Evolutionary conservation across 2,797 vertebrate species (phyloP).

Genomic region (Crocidura indochinensis): DNA sequence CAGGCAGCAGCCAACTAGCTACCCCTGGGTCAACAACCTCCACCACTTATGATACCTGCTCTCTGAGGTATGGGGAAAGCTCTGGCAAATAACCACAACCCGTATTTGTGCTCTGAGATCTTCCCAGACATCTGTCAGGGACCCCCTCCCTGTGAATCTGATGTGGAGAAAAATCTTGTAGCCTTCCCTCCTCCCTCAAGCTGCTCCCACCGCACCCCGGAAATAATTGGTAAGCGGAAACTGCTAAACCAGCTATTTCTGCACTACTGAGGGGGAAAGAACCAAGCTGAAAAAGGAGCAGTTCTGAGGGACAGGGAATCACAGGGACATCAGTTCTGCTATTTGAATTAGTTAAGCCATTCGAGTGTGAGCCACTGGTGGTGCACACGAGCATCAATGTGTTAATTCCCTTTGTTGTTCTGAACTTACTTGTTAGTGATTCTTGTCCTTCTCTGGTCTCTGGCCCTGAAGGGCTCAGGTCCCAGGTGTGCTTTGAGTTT

Average conservation of each 20-base stretch:
- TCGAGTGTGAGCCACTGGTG: too few species aligned
- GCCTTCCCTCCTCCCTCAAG: too few species aligned
- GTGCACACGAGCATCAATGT: too few species aligned
- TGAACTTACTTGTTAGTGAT: neutral
- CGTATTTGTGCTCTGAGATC: too few species aligned
- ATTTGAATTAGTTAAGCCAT: neutral
- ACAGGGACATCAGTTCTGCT: neutral
- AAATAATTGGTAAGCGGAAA: neutral
- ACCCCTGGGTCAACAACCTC: neutral
- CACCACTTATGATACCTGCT: neutral
- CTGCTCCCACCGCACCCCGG: neutral
- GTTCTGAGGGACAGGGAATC: too few species aligned
- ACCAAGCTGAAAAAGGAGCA: conserved; percentile 12
- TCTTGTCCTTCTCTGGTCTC: neutral
- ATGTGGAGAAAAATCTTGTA: neutral
- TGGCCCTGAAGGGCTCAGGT: neutral
- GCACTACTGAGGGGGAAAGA: neutral
- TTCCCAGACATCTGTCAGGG: too few species aligned
- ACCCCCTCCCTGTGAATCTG: conserved; percentile 23
- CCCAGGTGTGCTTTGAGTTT: neutral
- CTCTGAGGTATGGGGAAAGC: neutral
- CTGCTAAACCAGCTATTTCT: conserved; percentile 5
- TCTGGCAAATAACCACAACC: neutral
- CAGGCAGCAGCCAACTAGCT: neutral
- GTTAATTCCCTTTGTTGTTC: too few species aligned